Conservation (phyloP, 2,113 vertebrate species). For the Sylvia atricapilla region DNA sequence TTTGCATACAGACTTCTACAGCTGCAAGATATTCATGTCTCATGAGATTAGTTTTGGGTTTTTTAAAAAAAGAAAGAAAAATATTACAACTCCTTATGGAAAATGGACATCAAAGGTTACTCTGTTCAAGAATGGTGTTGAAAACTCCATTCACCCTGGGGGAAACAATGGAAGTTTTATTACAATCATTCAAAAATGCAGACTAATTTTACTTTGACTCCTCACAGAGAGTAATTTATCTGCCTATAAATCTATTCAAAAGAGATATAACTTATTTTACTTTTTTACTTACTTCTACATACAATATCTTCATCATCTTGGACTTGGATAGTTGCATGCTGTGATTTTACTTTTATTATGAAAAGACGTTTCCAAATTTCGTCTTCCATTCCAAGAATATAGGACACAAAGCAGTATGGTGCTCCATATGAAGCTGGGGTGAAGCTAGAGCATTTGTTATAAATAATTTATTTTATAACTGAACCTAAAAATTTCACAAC, state of each 20-base stretch:
- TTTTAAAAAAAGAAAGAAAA: conserved; percentile 7
- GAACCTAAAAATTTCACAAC: neutral
- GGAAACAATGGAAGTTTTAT: neutral
- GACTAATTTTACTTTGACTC: neutral
- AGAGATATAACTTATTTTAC: neutral
- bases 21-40: neutral
- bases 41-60: neutral
- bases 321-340: neutral
- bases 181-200: neutral
- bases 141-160: neutral
- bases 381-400: neutral
- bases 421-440: neutral
- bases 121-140: neutral
- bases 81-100: neutral
- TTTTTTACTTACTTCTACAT: neutral
- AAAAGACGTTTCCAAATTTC: neutral
- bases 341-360: neutral
- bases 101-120: neutral
- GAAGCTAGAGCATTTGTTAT: neutral
- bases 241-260: neutral
- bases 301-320: neutral
- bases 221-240: neutral
- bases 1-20: conserved; percentile 18
- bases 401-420: neutral
- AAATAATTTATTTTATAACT: neutral